phyloP scores from a whole-genome alignment of 2,888 invertebrate genomes.

The Hanleya hanleyi region DNA sequence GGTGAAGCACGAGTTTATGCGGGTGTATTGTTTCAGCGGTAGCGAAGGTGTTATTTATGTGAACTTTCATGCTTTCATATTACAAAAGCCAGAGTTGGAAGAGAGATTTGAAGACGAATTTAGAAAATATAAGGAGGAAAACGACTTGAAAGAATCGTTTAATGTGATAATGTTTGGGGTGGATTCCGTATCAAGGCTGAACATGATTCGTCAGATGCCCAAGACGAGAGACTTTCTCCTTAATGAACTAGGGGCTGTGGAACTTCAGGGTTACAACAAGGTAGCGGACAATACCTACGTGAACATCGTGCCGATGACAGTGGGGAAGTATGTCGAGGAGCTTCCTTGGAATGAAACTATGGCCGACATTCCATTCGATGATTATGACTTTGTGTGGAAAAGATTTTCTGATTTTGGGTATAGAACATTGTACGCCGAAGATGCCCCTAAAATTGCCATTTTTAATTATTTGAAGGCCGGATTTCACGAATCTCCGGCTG shows the following conservation, averaged over 20 bases:
- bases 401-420: constrained; percentile 83
- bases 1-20: constrained; percentile 58
- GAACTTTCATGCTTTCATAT: constrained; percentile 64
- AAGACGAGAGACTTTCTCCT: constrained; percentile 78
- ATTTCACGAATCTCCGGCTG: constrained; percentile 85
- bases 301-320: constrained; percentile 87
- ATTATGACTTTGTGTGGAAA: constrained; percentile 90
- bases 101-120: constrained; percentile 51
- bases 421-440: constrained; percentile 87
- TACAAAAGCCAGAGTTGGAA: constrained; percentile 42
- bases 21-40: constrained; percentile 58
- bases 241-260: constrained; percentile 80
- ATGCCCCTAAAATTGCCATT: constrained; percentile 83
- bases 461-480: constrained; percentile 88
- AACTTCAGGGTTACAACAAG: constrained; percentile 92
- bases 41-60: constrained; percentile 52
- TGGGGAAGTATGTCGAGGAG: constrained; percentile 76
- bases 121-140: constrained; percentile 74
- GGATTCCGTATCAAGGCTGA: constrained; percentile 89
- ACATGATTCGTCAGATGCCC: constrained; percentile 89
- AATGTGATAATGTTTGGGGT: constrained; percentile 88
- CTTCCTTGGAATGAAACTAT: constrained; percentile 72
- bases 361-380: constrained; percentile 76
- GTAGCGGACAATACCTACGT: constrained; percentile 96
- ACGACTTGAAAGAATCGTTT: constrained; percentile 66